Evolutionary conservation across 2,113 vertebrate genomes (phyloP).

Genomic region (Macquaria ambigua): DNA sequence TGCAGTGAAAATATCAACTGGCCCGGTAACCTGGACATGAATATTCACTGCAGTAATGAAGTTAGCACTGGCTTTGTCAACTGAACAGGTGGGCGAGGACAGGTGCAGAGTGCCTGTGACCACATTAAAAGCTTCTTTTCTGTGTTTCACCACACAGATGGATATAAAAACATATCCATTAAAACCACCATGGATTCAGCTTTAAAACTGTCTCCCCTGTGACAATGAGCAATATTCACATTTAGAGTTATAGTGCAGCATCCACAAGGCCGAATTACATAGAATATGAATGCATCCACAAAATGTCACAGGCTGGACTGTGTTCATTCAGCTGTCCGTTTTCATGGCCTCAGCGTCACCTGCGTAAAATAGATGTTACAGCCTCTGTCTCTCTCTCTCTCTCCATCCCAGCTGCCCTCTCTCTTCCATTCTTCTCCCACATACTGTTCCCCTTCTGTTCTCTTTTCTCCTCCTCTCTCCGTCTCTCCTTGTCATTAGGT

Average conservation of each 20-base stretch:
- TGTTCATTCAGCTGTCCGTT: neutral
- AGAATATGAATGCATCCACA: neutral
- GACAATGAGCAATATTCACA: neutral
- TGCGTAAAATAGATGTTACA: neutral
- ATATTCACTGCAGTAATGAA: conserved; percentile 22
- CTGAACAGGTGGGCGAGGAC: conserved; percentile 28
- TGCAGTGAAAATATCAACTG: neutral
- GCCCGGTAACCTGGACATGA: neutral
- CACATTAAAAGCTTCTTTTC: neutral
- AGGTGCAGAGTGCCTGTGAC: neutral
- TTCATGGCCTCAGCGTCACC: conserved; percentile 2
- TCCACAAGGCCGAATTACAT: neutral
- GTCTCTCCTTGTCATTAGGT: neutral
- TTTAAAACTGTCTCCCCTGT: neutral
- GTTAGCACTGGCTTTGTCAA: neutral
- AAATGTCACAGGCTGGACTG: neutral
- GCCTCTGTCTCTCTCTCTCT: neutral
- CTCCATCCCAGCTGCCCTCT: neutral
- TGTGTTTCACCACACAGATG: neutral
- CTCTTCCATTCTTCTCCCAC: neutral
- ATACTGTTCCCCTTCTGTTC: fast-evolving
- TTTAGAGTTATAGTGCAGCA: neutral
- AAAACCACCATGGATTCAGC: neutral
- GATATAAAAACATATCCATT: conserved; percentile 14
- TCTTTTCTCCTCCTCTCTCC: neutral